phyloP scores from a whole-genome alignment of 2,113 vertebrate genomes.

The Gallinago jamesoni region DNA sequence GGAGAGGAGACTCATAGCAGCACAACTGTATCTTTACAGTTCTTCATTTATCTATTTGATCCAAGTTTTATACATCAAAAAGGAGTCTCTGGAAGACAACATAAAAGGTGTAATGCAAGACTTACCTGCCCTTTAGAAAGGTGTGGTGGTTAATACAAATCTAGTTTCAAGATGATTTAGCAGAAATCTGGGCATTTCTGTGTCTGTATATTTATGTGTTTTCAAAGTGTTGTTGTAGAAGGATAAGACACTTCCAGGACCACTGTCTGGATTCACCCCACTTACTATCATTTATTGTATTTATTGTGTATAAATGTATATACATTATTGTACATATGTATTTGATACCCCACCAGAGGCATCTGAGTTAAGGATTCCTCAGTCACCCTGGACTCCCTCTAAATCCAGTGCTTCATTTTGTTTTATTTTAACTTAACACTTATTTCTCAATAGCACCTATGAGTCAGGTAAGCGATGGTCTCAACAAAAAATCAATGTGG shows the following conservation, averaged over 20 bases:
- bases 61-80: neutral
- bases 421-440: neutral
- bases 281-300: neutral
- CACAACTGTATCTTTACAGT: neutral
- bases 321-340: neutral
- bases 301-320: too few species aligned
- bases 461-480: neutral
- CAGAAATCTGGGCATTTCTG: neutral
- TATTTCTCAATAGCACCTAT: neutral
- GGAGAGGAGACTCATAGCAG: neutral
- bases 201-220: neutral
- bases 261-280: neutral
- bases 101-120: neutral
- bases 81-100: neutral
- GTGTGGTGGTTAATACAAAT: neutral
- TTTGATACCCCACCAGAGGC: neutral
- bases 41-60: neutral
- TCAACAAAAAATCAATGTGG: neutral
- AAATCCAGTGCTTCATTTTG: neutral
- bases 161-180: neutral
- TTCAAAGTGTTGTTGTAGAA: neutral
- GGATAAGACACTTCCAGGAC: neutral
- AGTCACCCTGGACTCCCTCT: neutral
- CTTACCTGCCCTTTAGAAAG: neutral
- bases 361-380: neutral